phyloP scores from a whole-genome alignment of 2,797 vertebrate genomes.

The Kryptopterus vitreolus region DNA sequence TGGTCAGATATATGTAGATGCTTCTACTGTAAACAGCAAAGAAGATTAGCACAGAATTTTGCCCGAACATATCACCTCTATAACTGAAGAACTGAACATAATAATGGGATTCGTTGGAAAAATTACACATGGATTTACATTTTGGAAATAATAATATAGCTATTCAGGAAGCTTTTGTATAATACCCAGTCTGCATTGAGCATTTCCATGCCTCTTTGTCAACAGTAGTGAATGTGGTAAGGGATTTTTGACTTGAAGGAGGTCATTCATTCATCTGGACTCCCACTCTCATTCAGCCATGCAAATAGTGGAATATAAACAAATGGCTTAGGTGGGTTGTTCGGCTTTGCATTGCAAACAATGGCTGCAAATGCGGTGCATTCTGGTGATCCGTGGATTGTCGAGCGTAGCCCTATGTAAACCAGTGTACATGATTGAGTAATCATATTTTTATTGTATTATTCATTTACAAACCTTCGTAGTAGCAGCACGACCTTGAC shows the following conservation, averaged over 20 bases:
- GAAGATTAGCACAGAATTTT: not conserved
- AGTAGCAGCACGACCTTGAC: not conserved
- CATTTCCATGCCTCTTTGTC: slow-evolving; percentile 39
- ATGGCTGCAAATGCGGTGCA: slow-evolving; percentile 37
- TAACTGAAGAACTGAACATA: not conserved
- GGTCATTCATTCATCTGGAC: slow-evolving; percentile 43
- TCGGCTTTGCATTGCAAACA: slow-evolving; percentile 55
- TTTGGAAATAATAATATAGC: not conserved
- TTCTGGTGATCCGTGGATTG: slow-evolving; percentile 32
- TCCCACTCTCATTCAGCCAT: slow-evolving; percentile 46
- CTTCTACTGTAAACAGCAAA: not conserved
- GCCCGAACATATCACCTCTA: not conserved
- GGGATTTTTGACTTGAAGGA: slow-evolving; percentile 22
- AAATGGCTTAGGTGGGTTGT: slow-evolving; percentile 46
- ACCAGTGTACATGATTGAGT: slow-evolving; percentile 14
- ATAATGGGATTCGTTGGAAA: slow-evolving; percentile 5
- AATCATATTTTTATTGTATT: slow-evolving; percentile 24
- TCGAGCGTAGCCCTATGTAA: slow-evolving; percentile 19
- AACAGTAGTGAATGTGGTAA: slow-evolving; percentile 36
- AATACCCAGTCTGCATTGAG: slow-evolving; percentile 28
- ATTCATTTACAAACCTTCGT: slow-evolving; percentile 26
- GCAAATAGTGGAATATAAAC: slow-evolving; percentile 49
- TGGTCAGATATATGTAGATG: not conserved
- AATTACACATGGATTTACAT: not conserved
- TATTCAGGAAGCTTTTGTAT: slow-evolving; percentile 28